Conservation (phyloP, 1,140 invertebrate species). For the Diorhabda carinulata region DNA sequence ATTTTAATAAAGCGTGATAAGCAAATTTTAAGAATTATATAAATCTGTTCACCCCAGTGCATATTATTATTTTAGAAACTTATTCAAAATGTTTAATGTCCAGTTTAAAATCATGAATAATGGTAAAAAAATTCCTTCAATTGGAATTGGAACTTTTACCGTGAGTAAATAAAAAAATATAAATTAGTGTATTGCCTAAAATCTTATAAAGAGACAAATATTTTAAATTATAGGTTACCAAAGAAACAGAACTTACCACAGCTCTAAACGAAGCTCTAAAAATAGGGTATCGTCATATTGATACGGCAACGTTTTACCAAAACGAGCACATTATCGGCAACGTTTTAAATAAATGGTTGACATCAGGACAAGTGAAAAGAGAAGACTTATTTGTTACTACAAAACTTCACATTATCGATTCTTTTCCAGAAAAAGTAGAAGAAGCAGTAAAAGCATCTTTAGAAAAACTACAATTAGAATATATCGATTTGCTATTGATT, state of each 20-base stretch:
- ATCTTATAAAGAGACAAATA: too few species aligned
- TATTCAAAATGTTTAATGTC: too few species aligned
- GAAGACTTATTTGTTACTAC: conserved; percentile 78
- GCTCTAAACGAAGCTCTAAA: conserved; percentile 58
- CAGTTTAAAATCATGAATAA: too few species aligned
- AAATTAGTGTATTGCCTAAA: conserved; percentile 54
- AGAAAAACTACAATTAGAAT: conserved; percentile 26
- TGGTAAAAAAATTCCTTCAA: too few species aligned
- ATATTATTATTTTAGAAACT: too few species aligned
- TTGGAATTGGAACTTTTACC: too few species aligned
- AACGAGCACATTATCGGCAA: conserved; percentile 76
- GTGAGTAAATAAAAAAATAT: too few species aligned
- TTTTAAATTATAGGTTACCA: conserved; percentile 32
- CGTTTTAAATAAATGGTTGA: conserved; percentile 68
- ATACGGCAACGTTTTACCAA: conserved; percentile 67
- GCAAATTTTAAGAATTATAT: too few species aligned
- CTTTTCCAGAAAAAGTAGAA: conserved; percentile 50
- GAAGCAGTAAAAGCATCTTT: conserved; percentile 28
- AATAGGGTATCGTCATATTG: conserved; percentile 66
- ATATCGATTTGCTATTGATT: conserved; percentile 33
- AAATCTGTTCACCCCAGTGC: too few species aligned
- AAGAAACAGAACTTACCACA: conserved; percentile 41
- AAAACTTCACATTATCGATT: conserved; percentile 58
- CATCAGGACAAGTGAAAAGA: conserved; percentile 60
- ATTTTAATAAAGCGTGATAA: too few species aligned